Evolutionary conservation across 2,113 vertebrate species (phyloP), one percentile per base, ranked within the genome.

Genomic region (Microtus pennsylvanicus): DNA sequence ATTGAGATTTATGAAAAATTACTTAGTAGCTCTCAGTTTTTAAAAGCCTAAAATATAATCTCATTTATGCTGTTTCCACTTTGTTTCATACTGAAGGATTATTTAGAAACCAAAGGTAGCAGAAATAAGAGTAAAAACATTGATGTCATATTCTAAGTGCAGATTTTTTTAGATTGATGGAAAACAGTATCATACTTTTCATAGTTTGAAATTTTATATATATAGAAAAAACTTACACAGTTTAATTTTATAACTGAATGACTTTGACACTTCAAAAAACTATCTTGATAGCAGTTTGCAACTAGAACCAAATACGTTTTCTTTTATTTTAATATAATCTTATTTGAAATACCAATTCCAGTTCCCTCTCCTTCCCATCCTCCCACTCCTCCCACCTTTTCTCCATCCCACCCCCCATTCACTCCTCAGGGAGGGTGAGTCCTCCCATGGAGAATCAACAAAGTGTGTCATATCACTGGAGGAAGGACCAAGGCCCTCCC

Each of bases 231-330:
- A 5, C 55, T 87, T 82, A 52, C 6, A 88, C 7, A 67, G 81
- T 63, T 96, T 92, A 70, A 72, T 87, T 96, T 96, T 96, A 87
- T 80, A 95, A 92, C 24, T 91, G 42, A 94, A 87, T 83, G 33
- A 87, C 75, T 88, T 80, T 96, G 16, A 52, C 75, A 81, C 16
- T 13, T 95, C 77, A 91, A 67, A 94, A 97, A 93, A 30, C 3
- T 89, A 87, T 63, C 47, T 22, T 47, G 30, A 81, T 50, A 87
- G 10, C 26, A 80, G 78, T 83, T 65, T 72, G 11, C 72, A 87
- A 90, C 42, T 89, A 26, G 65, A 93, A 70, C 30, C 21, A 89
- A 95, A 94, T 72, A 63, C 7, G 21, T 92, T 38, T 77, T 78
- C 58, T 58, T 58, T 58, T 58, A 21, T 58, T 58, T 58, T 58